Evolutionary conservation across 1,140 invertebrate species (phyloP).

Genomic region (Drosophila grimshawi): DNA sequence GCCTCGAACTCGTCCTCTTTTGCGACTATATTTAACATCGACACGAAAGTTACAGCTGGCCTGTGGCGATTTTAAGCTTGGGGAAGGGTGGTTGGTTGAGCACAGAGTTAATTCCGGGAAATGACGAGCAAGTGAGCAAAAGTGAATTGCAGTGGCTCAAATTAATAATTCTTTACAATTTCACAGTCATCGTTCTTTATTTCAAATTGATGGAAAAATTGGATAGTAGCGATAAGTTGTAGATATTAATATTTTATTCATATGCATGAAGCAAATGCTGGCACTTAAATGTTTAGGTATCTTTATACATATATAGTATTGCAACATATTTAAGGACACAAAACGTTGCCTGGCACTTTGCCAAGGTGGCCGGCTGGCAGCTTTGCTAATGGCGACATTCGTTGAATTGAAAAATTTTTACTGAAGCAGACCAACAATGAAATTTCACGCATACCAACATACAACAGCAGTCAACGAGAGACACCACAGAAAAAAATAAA

Average conservation of each 20-base stretch:
- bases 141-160: conserved; percentile 1
- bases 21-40: conserved; percentile 50
- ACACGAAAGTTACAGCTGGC: conserved; percentile 46
- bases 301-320: not conserved
- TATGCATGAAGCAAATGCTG: not conserved
- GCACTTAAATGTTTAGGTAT: not conserved
- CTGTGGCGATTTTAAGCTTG: not conserved
- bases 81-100: not conserved
- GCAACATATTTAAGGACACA: conserved; percentile 47
- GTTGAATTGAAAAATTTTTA: conserved; percentile 69
- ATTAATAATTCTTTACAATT: conserved; percentile 1
- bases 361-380: conserved; percentile 46
- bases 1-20: conserved; percentile 30
- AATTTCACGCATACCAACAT: conserved; percentile 64
- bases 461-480: conserved; percentile 25
- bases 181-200: not conserved
- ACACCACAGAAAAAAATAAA: conserved; percentile 7
- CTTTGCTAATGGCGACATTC: conserved; percentile 28
- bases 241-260: not conserved
- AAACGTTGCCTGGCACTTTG: conserved; percentile 50
- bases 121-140: conserved; percentile 24
- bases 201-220: not conserved
- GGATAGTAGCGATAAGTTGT: not conserved
- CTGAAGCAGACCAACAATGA: conserved; percentile 61
- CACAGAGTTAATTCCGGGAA: conserved; percentile 7